Percentiles rank a stretch among this genome's conserved stretches.
Evolutionary conservation across 2,797 vertebrate species (phyloP).

Genomic region (Pangasius krempfi): DNA sequence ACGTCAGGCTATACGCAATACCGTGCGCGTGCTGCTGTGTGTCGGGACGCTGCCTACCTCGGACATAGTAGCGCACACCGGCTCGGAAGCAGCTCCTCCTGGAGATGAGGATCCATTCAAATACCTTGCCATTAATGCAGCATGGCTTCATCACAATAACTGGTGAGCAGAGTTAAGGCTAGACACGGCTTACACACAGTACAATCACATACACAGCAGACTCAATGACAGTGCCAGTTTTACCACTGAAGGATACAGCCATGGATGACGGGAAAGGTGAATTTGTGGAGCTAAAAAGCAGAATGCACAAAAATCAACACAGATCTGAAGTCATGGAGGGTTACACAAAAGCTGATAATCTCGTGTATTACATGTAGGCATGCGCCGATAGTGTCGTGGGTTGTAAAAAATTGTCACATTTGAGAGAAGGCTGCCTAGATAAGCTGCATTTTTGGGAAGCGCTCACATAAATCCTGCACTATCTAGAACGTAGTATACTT

Average conservation of each 20-base stretch:
- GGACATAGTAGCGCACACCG: conserved; percentile 94
- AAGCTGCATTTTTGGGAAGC: background rate
- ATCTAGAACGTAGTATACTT: no score
- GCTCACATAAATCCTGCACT: no score
- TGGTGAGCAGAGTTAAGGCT: conserved; percentile 68
- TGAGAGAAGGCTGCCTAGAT: background rate
- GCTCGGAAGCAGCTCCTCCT: conserved; percentile 97
- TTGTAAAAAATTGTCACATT: background rate
- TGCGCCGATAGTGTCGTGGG: background rate
- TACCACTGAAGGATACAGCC: conserved; percentile 78
- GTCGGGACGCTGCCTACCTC: conserved; percentile 78
- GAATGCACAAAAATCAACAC: background rate
- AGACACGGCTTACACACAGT: background rate
- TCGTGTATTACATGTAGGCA: background rate
- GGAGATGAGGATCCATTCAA: conserved; percentile 96
- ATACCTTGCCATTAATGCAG: conserved; percentile 93
- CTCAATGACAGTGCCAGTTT: background rate
- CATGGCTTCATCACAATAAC: conserved; percentile 93
- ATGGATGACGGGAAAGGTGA: conserved; percentile 78
- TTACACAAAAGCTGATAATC: background rate
- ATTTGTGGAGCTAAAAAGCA: conserved; percentile 73
- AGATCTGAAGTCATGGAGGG: background rate
- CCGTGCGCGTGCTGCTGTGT: background rate
- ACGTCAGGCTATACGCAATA: background rate
- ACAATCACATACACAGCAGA: background rate